phyloP scores from a whole-genome alignment of 2,113 vertebrate genomes.

The Apaloderma vittatum region DNA sequence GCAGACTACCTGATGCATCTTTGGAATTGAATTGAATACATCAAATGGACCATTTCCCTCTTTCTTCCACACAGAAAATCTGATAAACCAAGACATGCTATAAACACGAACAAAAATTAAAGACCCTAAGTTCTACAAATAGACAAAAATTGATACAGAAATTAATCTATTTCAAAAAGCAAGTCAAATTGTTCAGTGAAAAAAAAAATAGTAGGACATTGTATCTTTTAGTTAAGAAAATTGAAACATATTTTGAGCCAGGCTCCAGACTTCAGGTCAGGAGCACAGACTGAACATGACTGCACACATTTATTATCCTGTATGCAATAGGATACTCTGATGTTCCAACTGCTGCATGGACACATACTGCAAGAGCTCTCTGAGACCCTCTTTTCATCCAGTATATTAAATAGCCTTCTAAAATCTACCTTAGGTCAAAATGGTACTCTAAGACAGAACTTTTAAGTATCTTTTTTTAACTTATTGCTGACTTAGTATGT shows the following conservation, averaged over 20 bases:
- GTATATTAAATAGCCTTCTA: background rate
- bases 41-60: background rate
- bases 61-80: background rate
- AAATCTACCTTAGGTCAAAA: background rate
- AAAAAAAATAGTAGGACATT: background rate
- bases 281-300: background rate
- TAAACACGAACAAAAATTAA: background rate
- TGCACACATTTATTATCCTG: background rate
- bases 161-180: background rate
- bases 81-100: background rate
- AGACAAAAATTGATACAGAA: background rate
- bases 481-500: background rate
- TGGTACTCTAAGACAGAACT: background rate
- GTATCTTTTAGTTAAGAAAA: background rate
- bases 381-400: background rate
- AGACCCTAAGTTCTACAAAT: background rate
- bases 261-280: background rate
- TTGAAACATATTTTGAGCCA: background rate
- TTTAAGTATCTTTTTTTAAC: background rate
- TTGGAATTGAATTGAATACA: background rate
- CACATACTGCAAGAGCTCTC: background rate
- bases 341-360: background rate
- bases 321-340: background rate
- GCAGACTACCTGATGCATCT: constrained; percentile 12
- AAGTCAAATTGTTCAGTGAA: background rate